Evolutionary conservation across 2,888 invertebrate genomes (phyloP).

Genomic region (Hofmannophila pseudospretella): DNA sequence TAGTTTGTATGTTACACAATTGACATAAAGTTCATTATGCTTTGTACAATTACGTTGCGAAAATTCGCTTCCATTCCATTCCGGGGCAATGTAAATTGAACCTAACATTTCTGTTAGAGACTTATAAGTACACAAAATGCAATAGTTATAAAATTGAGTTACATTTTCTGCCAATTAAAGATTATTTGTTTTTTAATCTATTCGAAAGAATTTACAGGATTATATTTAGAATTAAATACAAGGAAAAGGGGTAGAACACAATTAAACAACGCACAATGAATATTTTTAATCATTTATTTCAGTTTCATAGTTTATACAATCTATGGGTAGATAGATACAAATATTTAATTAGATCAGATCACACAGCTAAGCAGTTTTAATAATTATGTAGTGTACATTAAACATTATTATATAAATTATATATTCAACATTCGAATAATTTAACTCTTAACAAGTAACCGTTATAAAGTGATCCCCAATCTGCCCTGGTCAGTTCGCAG

Average conservation of each 20-base stretch:
- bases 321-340: conserved; percentile 70
- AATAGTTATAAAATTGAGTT: no score
- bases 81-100: no score
- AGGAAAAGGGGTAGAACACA: no score
- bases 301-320: conserved; percentile 71
- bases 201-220: no score
- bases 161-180: no score
- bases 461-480: conserved; percentile 69
- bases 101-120: no score
- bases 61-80: no score
- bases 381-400: conserved; percentile 67
- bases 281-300: conserved; percentile 69
- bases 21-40: no score
- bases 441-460: conserved; percentile 69
- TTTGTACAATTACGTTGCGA: no score
- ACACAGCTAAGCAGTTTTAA: conserved; percentile 70
- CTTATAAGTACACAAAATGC: background rate
- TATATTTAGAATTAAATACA: no score
- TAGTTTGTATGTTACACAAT: no score
- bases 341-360: conserved; percentile 71
- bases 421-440: conserved; percentile 71
- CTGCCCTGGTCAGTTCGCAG: conserved; percentile 46
- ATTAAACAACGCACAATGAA: conserved; percentile 50
- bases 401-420: conserved; percentile 48
- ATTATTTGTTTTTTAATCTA: no score